These are phyloP conservation scores for Eristalis intricaria DNA, from an alignment of 2,888 invertebrate genomes.

Conservation along the genomic window DNA sequence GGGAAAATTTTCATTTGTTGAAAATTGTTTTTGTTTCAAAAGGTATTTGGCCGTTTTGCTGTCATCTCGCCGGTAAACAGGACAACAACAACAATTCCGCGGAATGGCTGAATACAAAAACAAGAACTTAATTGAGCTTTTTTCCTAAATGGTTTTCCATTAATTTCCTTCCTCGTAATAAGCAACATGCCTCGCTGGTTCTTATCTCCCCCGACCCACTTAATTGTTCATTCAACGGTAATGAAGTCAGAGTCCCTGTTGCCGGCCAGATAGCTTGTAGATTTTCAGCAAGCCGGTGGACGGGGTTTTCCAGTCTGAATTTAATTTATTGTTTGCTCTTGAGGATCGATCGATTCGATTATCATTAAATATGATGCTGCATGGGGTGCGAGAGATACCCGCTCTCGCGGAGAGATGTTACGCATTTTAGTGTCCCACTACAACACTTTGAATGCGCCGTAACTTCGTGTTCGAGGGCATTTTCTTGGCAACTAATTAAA, in stretches of 20 bases:
- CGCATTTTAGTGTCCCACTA: neutral
- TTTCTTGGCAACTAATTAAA: neutral
- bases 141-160: conserved; percentile 30
- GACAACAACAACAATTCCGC: neutral
- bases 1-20: neutral
- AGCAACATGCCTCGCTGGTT: conserved; percentile 1
- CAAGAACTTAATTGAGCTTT: conserved; percentile 10
- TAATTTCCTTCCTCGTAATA: conserved; percentile 24
- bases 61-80: conserved; percentile 2
- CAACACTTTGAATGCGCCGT: neutral
- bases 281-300: neutral
- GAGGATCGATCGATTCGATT: conserved; percentile 27
- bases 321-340: conserved; percentile 35
- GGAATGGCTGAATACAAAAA: neutral
- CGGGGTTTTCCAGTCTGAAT: conserved; percentile 8
- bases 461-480: neutral
- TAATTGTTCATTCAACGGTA: conserved; percentile 18
- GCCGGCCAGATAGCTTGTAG: neutral
- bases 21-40: neutral
- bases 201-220: conserved; percentile 19
- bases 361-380: conserved; percentile 8
- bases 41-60: neutral
- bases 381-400: neutral
- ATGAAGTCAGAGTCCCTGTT: conserved; percentile 27
- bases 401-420: neutral